Percentiles rank a stretch among this genome's conserved stretches.
These are phyloP conservation scores for Chaetogeoica ovagalla DNA, from an alignment of 2,888 invertebrate genomes.

Conservation along the genomic window DNA sequence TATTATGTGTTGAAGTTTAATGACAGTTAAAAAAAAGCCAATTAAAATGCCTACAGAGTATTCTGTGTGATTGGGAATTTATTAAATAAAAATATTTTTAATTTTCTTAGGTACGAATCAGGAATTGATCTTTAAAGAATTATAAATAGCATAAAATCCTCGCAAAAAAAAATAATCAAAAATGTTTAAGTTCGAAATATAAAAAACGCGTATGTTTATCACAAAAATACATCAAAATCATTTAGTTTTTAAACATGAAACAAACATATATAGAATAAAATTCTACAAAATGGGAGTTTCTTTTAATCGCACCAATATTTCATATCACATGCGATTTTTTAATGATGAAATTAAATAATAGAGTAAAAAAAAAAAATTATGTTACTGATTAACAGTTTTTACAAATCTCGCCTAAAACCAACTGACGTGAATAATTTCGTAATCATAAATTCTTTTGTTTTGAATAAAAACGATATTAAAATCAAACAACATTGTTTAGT, in stretches of 20 bases:
- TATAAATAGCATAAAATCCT: not conserved
- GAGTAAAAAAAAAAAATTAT: no score
- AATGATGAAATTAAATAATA: not conserved
- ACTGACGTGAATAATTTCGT: not conserved
- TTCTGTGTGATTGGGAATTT: not conserved
- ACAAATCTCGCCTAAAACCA: not conserved
- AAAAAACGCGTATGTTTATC: not conserved
- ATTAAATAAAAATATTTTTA: not conserved
- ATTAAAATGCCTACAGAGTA: not conserved
- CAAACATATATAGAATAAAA: not conserved
- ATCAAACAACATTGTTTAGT: not conserved
- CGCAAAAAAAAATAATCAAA: no score
- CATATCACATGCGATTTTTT: not conserved
- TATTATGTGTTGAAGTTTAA: not conserved
- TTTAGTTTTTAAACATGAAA: not conserved
- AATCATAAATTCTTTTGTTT: not conserved
- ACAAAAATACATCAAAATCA: not conserved
- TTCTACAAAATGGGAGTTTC: not conserved
- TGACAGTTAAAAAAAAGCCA: not conserved
- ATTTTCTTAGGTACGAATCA: not conserved
- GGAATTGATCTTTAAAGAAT: not conserved
- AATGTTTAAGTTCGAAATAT: not conserved
- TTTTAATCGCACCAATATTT: not conserved
- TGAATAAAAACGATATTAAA: not conserved
- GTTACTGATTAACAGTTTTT: not conserved